Percentiles rank a stretch among this genome's conserved stretches.
These are phyloP conservation scores for Neoarius graeffei DNA, from an alignment of 2,113 vertebrate species.

Conservation along the genomic window DNA sequence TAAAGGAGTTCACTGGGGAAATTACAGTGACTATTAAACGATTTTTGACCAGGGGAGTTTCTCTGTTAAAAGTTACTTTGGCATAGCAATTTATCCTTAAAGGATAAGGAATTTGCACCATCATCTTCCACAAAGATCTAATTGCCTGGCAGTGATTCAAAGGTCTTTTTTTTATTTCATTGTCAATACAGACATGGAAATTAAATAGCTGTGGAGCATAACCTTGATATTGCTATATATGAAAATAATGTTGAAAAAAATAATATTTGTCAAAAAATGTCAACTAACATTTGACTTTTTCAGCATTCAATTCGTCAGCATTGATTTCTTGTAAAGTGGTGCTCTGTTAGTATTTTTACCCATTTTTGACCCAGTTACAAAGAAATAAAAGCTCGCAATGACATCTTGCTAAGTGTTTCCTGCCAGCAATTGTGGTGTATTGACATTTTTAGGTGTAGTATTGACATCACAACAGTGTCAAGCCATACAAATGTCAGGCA, in stretches of 20 bases:
- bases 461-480: neutral
- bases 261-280: neutral
- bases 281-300: neutral
- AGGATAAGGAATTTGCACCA: neutral
- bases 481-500: neutral
- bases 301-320: no score
- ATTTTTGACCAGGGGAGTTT: neutral
- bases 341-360: neutral
- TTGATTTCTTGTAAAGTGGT: neutral
- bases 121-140: neutral
- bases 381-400: neutral
- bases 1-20: neutral
- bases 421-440: neutral
- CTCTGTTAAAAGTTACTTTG: neutral
- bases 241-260: neutral
- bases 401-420: neutral
- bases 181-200: slow-evolving; percentile 2
- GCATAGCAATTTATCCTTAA: neutral
- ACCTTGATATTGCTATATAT: neutral
- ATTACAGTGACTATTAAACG: neutral
- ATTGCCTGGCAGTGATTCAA: neutral
- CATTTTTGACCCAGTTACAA: neutral
- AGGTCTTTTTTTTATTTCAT: neutral
- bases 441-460: neutral
- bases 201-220: neutral